phyloP scores from a whole-genome alignment of 1,140 invertebrate species.

The Eupristina koningsbergeri region DNA sequence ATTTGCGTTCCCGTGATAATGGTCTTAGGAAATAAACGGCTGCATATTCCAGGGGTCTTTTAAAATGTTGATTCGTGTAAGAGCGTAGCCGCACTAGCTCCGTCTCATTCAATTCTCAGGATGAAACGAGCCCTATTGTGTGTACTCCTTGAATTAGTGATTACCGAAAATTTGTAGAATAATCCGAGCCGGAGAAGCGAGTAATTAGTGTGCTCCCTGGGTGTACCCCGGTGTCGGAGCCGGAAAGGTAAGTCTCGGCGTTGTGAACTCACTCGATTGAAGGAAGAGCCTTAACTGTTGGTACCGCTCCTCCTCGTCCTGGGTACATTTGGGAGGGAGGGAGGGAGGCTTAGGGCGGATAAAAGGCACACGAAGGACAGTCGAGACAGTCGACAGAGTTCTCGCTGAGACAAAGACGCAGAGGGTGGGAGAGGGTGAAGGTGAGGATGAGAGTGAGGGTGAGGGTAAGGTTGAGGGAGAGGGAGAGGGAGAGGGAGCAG shows the following conservation, averaged over 20 bases:
- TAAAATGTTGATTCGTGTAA: too few species aligned
- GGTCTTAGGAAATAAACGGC: too few species aligned
- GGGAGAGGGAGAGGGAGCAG: background rate
- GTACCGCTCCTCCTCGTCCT: background rate
- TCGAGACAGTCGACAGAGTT: background rate
- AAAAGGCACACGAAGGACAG: background rate
- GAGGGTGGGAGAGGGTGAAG: background rate
- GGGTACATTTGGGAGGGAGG: background rate
- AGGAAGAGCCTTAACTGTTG: slow-evolving; percentile 1
- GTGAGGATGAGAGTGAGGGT: too few species aligned
- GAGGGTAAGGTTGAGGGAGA: background rate
- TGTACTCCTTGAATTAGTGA: slow-evolving; percentile 9
- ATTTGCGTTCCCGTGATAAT: too few species aligned
- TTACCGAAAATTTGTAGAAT: slow-evolving; percentile 15
- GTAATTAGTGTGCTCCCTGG: background rate
- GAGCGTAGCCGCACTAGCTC: background rate
- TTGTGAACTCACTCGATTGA: slow-evolving; percentile 32
- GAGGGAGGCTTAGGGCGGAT: background rate
- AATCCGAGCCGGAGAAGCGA: background rate
- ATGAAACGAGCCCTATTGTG: background rate
- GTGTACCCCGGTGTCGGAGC: background rate
- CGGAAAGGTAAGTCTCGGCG: slow-evolving; percentile 25
- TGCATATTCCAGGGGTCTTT: too few species aligned
- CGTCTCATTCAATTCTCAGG: background rate
- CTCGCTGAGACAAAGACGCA: slow-evolving; percentile 5